Conservation (phyloP, 2,888 invertebrate genomes). For the Phyllotreta striolata region DNA sequence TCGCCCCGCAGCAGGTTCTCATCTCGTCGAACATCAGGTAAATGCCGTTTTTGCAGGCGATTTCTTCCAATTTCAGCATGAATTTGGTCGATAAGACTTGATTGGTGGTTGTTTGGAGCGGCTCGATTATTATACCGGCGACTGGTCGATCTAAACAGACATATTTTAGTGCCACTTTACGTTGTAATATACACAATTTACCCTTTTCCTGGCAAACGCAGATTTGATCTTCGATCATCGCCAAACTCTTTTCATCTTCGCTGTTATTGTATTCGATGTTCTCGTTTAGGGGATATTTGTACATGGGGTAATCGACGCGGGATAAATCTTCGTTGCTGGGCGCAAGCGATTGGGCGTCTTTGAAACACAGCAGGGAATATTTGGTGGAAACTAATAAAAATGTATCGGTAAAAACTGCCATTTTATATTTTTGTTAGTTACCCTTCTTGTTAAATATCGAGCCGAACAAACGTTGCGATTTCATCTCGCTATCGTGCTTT, state of each 20-base stretch:
- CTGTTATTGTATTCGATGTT: slow-evolving; percentile 77
- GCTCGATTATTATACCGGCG: slow-evolving; percentile 89
- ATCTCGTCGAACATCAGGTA: slow-evolving; percentile 95
- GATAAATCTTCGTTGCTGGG: too few relatives aligned
- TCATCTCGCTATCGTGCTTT: too few relatives aligned
- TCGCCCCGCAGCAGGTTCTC: slow-evolving; percentile 96
- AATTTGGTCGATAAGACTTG: slow-evolving; percentile 90
- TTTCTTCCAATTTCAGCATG: slow-evolving; percentile 82
- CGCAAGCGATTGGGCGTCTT: too few relatives aligned
- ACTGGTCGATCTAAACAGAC: slow-evolving; percentile 61
- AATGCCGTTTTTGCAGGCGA: slow-evolving; percentile 78
- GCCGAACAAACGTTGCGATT: too few relatives aligned
- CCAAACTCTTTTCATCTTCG: slow-evolving; percentile 79
- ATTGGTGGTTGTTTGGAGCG: slow-evolving; percentile 94
- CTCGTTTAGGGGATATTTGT: slow-evolving; percentile 91
- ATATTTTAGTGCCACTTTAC: slow-evolving; percentile 60
- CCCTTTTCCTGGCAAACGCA: neutral
- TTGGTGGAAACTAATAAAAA: too few relatives aligned
- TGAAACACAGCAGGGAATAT: too few relatives aligned
- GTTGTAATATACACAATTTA: neutral
- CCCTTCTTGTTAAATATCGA: too few relatives aligned
- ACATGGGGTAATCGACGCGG: slow-evolving; percentile 82
- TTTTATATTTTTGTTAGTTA: too few relatives aligned
- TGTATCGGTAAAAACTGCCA: too few relatives aligned
- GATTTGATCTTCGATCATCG: slow-evolving; percentile 69